Percentiles rank a stretch among this genome's conserved stretches.
Evolutionary conservation across 2,888 invertebrate species (phyloP).

Genomic region (Tubiluchus corallicola): DNA sequence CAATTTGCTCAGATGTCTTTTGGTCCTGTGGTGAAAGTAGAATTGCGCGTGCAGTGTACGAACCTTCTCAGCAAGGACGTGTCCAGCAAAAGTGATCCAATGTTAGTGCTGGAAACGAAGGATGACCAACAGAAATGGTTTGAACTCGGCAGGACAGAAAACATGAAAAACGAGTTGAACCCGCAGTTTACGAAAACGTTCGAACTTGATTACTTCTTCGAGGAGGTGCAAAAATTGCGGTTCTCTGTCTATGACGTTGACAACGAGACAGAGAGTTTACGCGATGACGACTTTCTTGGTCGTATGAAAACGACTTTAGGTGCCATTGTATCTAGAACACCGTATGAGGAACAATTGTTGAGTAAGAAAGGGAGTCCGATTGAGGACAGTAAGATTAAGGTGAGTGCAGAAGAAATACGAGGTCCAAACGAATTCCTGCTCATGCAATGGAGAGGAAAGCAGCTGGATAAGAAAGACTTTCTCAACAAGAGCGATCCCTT

Average conservation of each 20-base stretch:
- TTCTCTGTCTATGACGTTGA: slow-evolving; percentile 10
- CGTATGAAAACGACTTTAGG: slow-evolving; percentile 22
- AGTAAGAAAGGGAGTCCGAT: no score
- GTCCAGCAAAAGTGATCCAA: slow-evolving; percentile 26
- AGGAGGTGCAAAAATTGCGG: slow-evolving; percentile 8
- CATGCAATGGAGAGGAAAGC: no score
- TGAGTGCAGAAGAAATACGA: no score
- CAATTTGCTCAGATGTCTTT: no score
- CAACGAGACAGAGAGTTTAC: slow-evolving; percentile 7
- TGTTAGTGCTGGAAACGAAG: no score
- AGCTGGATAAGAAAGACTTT: no score
- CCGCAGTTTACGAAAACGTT: slow-evolving; percentile 22
- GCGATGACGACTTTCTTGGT: slow-evolving; percentile 25
- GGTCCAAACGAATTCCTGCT: no score
- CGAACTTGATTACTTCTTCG: slow-evolving; percentile 8
- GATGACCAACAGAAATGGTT: no score
- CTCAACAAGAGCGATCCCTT: slow-evolving; percentile 28
- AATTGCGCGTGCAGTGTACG: slow-evolving; percentile 19
- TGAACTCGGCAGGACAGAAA: slow-evolving; percentile 28
- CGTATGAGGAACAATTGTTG: no score
- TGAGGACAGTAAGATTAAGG: no score
- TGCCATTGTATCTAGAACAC: no score
- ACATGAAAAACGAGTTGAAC: slow-evolving; percentile 23
- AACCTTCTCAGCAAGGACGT: slow-evolving; percentile 23
- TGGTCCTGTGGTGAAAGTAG: no score